These are phyloP conservation scores for Sus cebifrons DNA, from an alignment of 2,797 vertebrate species.

Conservation along the genomic window DNA sequence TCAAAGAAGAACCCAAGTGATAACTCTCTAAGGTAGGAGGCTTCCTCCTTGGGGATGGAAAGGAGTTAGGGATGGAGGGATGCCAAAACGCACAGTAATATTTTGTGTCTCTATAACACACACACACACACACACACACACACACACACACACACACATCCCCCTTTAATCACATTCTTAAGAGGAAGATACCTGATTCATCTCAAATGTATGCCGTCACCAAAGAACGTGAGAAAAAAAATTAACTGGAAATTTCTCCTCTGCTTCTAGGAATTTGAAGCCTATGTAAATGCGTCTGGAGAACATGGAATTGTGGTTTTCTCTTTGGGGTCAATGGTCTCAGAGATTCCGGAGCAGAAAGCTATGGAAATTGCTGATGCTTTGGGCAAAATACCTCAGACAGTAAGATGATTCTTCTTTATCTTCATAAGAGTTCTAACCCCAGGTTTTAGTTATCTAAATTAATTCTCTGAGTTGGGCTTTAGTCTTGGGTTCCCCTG, in stretches of 20 bases:
- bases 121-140: not conserved
- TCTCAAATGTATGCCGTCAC: not conserved
- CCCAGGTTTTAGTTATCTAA: not conserved
- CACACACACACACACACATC: not conserved
- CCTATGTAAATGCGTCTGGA: conserved; percentile 94
- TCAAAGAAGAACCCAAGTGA: not conserved
- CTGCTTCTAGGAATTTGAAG: conserved; percentile 93
- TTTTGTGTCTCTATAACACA: not conserved
- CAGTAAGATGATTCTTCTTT: conserved; percentile 89
- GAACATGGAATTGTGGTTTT: conserved; percentile 96
- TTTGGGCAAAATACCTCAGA: conserved; percentile 95
- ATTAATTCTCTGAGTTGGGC: not conserved
- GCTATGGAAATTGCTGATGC: conserved; percentile 93
- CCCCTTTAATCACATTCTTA: not conserved
- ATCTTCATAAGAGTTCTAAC: not conserved
- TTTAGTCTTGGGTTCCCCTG: not conserved
- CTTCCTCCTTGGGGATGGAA: not conserved
- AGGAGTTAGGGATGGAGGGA: not conserved
- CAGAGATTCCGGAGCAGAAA: conserved; percentile 93
- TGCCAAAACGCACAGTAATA: not conserved
- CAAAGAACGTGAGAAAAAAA: not conserved
- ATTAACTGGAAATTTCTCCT: conserved; percentile 59
- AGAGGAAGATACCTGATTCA: not conserved
- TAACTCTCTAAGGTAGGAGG: not conserved
- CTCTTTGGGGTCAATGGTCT: conserved; percentile 95